Percentiles rank a stretch among this genome's conserved stretches.
phyloP scores from a whole-genome alignment of 2,888 invertebrate species.

The Eupithecia subumbrata region DNA sequence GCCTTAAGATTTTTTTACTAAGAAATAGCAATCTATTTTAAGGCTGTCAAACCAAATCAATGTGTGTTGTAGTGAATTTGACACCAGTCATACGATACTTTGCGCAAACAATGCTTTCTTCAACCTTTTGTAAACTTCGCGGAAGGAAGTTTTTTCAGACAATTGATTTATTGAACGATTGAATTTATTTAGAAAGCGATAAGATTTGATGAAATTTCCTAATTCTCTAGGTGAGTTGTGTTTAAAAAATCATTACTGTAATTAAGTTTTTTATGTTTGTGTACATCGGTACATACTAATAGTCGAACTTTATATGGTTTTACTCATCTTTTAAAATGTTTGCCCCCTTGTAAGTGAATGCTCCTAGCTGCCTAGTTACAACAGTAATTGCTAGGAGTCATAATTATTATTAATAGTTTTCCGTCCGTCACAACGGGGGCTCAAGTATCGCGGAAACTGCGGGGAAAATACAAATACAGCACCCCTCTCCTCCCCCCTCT shows the following conservation, averaged over 20 bases:
- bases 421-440: slow-evolving; percentile 65
- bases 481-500: slow-evolving; percentile 48
- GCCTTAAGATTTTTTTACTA: slow-evolving; percentile 6
- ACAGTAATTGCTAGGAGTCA: slow-evolving; percentile 47
- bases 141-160: slow-evolving; percentile 70
- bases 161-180: slow-evolving; percentile 42
- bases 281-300: neutral
- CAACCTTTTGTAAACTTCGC: slow-evolving; percentile 52
- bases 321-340: neutral
- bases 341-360: slow-evolving; percentile 16
- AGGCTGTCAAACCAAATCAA: slow-evolving; percentile 50
- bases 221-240: neutral
- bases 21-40: slow-evolving; percentile 21
- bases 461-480: slow-evolving; percentile 74
- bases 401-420: slow-evolving; percentile 77
- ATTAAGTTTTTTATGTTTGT: neutral
- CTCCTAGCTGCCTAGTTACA: slow-evolving; percentile 26
- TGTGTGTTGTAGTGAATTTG: slow-evolving; percentile 57
- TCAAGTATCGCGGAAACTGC: slow-evolving; percentile 68
- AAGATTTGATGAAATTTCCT: neutral
- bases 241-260: neutral
- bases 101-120: slow-evolving; percentile 56
- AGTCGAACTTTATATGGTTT: neutral
- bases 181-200: slow-evolving; percentile 20
- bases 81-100: slow-evolving; percentile 73